Percentiles rank a stretch among this genome's conserved stretches.
These are phyloP conservation scores for Eulacestoma nigropectus DNA, from an alignment of 2,113 vertebrate species.

Conservation along the genomic window DNA sequence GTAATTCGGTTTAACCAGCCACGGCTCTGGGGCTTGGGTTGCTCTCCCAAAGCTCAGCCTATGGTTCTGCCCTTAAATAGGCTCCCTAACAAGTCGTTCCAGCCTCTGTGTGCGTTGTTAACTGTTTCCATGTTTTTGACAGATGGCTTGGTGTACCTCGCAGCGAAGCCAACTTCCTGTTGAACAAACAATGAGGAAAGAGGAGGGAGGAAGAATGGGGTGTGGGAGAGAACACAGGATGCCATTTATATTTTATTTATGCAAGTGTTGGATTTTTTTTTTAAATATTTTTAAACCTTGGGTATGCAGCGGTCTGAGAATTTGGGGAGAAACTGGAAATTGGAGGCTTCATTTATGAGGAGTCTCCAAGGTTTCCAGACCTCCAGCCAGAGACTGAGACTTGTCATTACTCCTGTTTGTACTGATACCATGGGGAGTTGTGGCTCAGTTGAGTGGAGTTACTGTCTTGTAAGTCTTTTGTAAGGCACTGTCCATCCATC, in stretches of 20 bases:
- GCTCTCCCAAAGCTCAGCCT: not conserved
- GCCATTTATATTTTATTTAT: constrained; percentile 54
- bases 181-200: constrained; percentile 54
- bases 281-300: not conserved
- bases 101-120: not conserved
- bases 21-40: not conserved
- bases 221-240: constrained; percentile 52
- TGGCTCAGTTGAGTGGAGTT: not conserved
- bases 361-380: not conserved
- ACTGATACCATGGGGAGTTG: not conserved
- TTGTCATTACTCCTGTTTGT: not conserved
- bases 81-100: constrained; percentile 17
- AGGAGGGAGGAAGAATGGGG: constrained; percentile 41
- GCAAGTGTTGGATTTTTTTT: not conserved
- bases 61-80: not conserved
- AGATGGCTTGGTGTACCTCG: constrained; percentile 59
- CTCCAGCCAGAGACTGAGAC: not conserved
- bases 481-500: not conserved
- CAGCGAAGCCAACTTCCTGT: constrained; percentile 60
- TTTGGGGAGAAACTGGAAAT: not conserved
- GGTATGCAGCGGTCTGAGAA: not conserved
- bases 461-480: not conserved
- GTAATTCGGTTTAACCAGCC: not conserved
- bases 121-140: constrained; percentile 62
- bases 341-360: not conserved